Base-by-base conservation (phyloP, 2,888 invertebrate genomes). In the Conus canariensis region DNA sequence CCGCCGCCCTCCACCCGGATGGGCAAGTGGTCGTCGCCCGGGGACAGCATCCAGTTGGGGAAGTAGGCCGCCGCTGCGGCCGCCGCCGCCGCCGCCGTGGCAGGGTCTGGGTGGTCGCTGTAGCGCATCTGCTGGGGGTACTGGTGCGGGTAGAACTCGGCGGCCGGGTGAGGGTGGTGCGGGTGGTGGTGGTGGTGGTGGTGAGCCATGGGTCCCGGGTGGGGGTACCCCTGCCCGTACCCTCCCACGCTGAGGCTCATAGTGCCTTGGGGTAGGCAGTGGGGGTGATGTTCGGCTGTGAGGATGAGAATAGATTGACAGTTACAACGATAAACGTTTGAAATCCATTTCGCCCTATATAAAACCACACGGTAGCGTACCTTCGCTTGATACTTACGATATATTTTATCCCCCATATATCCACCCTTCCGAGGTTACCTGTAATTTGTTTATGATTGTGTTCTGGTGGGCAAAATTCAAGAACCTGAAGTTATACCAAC, bases 241-340 rank as follows among this genome's bases (percentile, higher is more conserved):
- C 94, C 94, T 16, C 94, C 93, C 10, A 95, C 94, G 93, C 94
- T 95, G 83, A 95, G 92, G 93, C 95, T 95, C 95, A 95, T 95
- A 59, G 30, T 45, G 80, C 30, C 45, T 45, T 12, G 80, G 80
- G n/a, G n/a, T 14, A 14, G 67, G 67, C 16, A 19, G 67, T 14
- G 16, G 64, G 64, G 64, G 10, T 14, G 12, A 14, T 67, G 12
- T 6, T 67, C 67, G 30, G 30, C 30, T 30, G 30, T 16, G 59
- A 22, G 14, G 25, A 82, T 14, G 25, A 82, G 25, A 82, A 25
- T n/a, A 82, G 25, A 30, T 25, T 25, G 30, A n/a, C 30, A 30
- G 30, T 30, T 30, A 30, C 30, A 2, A 30, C 30, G 30, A 30
- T 30, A 30, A 30, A 30, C 30, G 30, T 30, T 30, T 30, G 30